Percentiles rank a stretch among this genome's conserved stretches.
phyloP scores from a whole-genome alignment of 2,113 vertebrate species.

The Pelusios castaneus region DNA sequence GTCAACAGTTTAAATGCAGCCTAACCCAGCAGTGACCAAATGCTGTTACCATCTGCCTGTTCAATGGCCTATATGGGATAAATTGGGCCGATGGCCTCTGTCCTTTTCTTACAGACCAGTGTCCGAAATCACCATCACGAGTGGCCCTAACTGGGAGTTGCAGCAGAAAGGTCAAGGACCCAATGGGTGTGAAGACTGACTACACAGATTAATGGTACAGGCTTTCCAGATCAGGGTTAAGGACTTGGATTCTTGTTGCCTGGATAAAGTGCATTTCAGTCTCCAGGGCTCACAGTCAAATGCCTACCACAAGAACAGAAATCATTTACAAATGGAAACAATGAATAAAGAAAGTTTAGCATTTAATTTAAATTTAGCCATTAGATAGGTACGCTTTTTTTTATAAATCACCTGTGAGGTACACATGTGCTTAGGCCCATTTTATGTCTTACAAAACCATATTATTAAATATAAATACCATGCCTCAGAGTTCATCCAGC shows the following conservation, averaged over 20 bases:
- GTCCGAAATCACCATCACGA: constrained; percentile 19
- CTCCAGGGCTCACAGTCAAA: constrained; percentile 42
- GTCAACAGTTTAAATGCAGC: constrained; percentile 57
- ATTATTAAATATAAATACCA: not conserved
- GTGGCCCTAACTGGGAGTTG: constrained; percentile 49
- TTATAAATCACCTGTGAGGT: constrained; percentile 10
- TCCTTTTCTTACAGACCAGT: constrained; percentile 52
- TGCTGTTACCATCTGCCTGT: constrained; percentile 60
- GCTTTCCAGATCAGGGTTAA: constrained; percentile 56
- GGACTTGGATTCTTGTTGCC: constrained; percentile 20
- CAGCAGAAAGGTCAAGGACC: constrained; percentile 62
- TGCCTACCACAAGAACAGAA: constrained; percentile 41
- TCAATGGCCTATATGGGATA: constrained; percentile 40
- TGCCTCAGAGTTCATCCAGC: not conserved
- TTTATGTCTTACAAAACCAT: not conserved
- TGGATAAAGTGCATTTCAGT: constrained; percentile 58
- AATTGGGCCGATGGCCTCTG: constrained; percentile 39
- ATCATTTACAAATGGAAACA: constrained; percentile 67
- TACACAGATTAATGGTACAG: constrained; percentile 55
- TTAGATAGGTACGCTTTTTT: constrained; percentile 37
- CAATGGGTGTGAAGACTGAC: constrained; percentile 53
- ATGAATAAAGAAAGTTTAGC: constrained; percentile 40
- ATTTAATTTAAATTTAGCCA: constrained; percentile 61
- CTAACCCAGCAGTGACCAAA: constrained; percentile 50
- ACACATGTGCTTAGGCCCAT: not conserved